Evolutionary conservation across 2,797 vertebrate genomes (phyloP).

Genomic region (Neopelma chrysocephalum): DNA sequence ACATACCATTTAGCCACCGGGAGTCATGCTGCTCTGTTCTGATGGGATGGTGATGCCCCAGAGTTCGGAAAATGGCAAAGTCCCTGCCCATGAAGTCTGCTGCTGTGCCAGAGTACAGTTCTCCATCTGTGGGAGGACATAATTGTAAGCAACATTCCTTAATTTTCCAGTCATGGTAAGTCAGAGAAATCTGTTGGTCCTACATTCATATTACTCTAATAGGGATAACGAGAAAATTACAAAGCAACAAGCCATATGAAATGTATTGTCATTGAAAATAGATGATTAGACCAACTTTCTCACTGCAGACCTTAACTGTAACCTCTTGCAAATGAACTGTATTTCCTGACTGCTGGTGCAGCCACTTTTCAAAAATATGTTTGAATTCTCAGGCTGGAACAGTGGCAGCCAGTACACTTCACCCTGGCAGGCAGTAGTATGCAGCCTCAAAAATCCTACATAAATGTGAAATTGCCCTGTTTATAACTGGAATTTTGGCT

Average conservation of each 20-base stretch:
- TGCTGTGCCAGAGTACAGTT: slow-evolving; percentile 95
- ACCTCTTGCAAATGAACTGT: background rate
- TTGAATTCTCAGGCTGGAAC: background rate
- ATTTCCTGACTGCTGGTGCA: background rate
- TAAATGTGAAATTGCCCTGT: background rate
- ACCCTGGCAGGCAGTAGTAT: background rate
- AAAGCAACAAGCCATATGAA: background rate
- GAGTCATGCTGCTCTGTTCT: slow-evolving; percentile 98
- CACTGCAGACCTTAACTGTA: background rate
- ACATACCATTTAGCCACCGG: slow-evolving; percentile 95
- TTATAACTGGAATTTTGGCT: background rate
- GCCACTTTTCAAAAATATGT: background rate
- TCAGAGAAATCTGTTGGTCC: slow-evolving; percentile 23
- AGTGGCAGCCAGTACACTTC: background rate
- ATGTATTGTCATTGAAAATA: background rate
- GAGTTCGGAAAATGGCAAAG: slow-evolving; percentile 96
- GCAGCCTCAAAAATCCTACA: background rate
- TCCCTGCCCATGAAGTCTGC: slow-evolving; percentile 99
- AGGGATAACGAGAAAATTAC: background rate
- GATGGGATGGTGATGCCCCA: slow-evolving; percentile 96
- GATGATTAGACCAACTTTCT: background rate
- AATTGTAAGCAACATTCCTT: slow-evolving; percentile 17
- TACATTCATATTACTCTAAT: background rate
- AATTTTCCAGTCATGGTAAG: slow-evolving; percentile 47
- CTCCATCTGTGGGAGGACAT: slow-evolving; percentile 84